Percentiles rank a stretch among this genome's conserved stretches.
These are phyloP conservation scores for Luperina testacea DNA, from an alignment of 2,888 invertebrate genomes.

Conservation along the genomic window DNA sequence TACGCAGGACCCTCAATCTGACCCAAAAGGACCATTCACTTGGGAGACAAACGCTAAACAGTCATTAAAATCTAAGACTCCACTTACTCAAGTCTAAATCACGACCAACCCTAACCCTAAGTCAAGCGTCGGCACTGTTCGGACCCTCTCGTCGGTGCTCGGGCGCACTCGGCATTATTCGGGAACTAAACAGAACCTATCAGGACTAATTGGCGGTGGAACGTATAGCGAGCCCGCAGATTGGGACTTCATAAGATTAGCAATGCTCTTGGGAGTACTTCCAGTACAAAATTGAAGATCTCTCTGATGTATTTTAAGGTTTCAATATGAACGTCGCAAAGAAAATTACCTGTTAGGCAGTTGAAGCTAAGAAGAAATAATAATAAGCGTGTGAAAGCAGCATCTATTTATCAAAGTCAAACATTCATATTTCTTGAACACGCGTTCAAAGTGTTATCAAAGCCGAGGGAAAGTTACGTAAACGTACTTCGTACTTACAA, in stretches of 20 bases:
- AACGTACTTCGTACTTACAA: constrained; percentile 43
- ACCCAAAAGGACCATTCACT: constrained; percentile 40
- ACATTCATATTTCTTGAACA: constrained; percentile 53
- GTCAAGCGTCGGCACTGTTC: constrained; percentile 55
- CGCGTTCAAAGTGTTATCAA: constrained; percentile 42
- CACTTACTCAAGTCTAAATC: constrained; percentile 50
- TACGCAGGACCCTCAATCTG: constrained; percentile 43
- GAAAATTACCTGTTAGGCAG: constrained; percentile 22
- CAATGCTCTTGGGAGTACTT: constrained; percentile 64
- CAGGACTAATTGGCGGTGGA: constrained; percentile 80
- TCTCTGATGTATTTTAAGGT: constrained; percentile 52
- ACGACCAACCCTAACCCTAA: constrained; percentile 56
- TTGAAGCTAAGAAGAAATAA: constrained; percentile 36
- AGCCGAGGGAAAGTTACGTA: constrained; percentile 47
- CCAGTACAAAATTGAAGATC: constrained; percentile 54
- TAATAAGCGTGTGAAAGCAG: constrained; percentile 46
- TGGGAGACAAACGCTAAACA: constrained; percentile 52
- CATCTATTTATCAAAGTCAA: constrained; percentile 56
- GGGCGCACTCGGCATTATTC: constrained; percentile 68
- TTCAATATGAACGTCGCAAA: constrained; percentile 28
- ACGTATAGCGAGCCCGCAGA: constrained; percentile 75
- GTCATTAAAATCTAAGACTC: constrained; percentile 57
- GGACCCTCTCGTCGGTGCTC: constrained; percentile 55
- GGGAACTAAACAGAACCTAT: constrained; percentile 75
- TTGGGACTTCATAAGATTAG: constrained; percentile 77